A percentile compares a stretch with the other conserved stretches of the same genome.
Evolutionary conservation across 2,797 vertebrate species (phyloP).

Genomic region (Oryzias sinensis): DNA sequence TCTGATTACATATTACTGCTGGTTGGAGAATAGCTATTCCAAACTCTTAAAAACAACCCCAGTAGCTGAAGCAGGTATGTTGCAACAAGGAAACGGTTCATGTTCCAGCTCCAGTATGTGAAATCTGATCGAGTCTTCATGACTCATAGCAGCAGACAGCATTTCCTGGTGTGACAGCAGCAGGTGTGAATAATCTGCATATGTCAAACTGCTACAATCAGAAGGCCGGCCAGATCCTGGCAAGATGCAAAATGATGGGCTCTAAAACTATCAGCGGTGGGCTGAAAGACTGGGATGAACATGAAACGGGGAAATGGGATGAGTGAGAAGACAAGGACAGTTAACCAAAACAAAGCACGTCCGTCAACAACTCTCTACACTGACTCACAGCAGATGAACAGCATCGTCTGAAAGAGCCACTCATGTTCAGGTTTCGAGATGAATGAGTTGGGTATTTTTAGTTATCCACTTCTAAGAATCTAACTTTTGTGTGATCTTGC

Average conservation of each 20-base stretch:
- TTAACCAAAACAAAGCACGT: conserved; percentile 12
- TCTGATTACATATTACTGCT: no score
- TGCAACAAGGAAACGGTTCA: no score
- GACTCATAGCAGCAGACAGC: conserved; percentile 26
- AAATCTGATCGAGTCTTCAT: conserved; percentile 42
- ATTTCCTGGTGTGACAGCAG: conserved; percentile 41
- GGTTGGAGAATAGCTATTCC: no score
- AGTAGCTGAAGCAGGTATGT: no score
- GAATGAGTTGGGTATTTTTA: no score
- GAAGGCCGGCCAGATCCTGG: conserved; percentile 14
- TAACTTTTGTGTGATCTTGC: no score
- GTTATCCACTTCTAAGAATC: no score
- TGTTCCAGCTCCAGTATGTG: background rate
- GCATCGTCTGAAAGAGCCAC: no score
- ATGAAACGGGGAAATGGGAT: conserved; percentile 4
- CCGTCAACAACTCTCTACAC: conserved; percentile 27
- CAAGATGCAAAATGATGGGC: conserved; percentile 21
- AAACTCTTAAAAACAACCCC: no score
- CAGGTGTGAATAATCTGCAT: conserved; percentile 42
- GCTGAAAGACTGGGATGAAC: conserved; percentile 17
- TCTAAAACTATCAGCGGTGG: conserved; percentile 25
- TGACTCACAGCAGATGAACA: conserved; percentile 19
- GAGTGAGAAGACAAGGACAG: conserved; percentile 16
- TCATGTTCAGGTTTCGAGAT: no score
- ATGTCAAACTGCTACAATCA: conserved; percentile 16